Evolutionary conservation across 1,140 invertebrate species (phyloP), one percentile per base, ranked within the genome.

Genomic region (Ceratitis capitata): DNA sequence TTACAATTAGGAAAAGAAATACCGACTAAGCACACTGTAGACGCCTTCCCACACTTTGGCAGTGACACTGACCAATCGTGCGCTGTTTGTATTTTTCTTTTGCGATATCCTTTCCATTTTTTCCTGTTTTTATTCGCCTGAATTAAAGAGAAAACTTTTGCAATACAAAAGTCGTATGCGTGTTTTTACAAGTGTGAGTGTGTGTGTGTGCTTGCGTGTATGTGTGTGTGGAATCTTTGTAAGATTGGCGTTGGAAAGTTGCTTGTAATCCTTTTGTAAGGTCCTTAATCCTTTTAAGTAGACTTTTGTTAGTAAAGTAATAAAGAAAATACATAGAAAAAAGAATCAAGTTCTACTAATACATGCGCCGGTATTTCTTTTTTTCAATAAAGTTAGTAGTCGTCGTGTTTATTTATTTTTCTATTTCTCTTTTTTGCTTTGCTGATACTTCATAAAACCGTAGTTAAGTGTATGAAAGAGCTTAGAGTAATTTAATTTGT

Each of bases 401-500:
- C 14, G 45, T 47, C 45, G 1, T 47, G 19, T 58, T 58, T 2
- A 9, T 53, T 23, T 1, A n/a, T 56, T 23, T n/a, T 56, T 23
- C 10, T 23, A 9, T 56, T 61, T 61, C 29, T 14, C 23, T 32
- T 32, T 61, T 69, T 39, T 16, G 39, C 5, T 69, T 45, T 45
- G 69, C 39, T 78, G 29, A 32, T 69, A 69, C 69, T 26, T 42
- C 35, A 9, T 39, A 78, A 23, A 78, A 47, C 39, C 42, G 69
- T 78, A n/a, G n/a, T n/a, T n/a, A 78, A 78, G 69, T 42, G 19
- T 42, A 45, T 78, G n/a, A 78, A 78, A 23, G 19, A 45, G 69
- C 32, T 78, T 47, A 47, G 69, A 78, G 39, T 78, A 78, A 78
- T 78, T 78, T 78, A 78, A 78, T 78, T 78, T 78, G 19, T 78